A percentile compares a stretch with the other conserved stretches of the same genome.
Conservation (phyloP, 1,140 invertebrate species). For the Macrosteles quadrilineatus region DNA sequence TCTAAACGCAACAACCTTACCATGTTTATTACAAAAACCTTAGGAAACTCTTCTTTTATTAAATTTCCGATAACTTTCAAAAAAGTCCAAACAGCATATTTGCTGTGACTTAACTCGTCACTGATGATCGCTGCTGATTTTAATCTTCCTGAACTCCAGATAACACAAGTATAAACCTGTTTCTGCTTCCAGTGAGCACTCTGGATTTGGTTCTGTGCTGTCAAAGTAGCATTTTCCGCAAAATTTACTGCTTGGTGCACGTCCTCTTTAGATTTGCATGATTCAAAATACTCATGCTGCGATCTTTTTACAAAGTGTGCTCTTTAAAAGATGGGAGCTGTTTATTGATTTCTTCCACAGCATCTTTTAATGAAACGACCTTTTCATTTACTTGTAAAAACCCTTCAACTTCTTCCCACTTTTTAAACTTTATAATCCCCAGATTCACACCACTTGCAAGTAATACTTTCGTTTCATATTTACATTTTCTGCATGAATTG, state of each 20-base stretch:
- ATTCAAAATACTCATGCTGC: not conserved
- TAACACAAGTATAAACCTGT: not conserved
- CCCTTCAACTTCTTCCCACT: slow-evolving; percentile 9
- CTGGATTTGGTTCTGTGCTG: not conserved
- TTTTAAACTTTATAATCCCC: not conserved
- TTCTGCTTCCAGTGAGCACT: not conserved
- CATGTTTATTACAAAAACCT: too few species aligned
- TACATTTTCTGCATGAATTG: not conserved
- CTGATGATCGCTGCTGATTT: slow-evolving; percentile 8
- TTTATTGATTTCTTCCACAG: not conserved
- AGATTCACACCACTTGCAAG: not conserved
- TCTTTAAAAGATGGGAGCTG: not conserved
- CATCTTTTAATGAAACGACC: not conserved
- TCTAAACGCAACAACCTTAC: too few species aligned
- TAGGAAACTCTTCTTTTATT: not conserved
- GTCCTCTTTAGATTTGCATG: not conserved
- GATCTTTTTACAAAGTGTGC: not conserved
- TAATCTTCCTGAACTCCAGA: not conserved
- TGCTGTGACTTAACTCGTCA: not conserved
- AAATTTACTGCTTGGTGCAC: not conserved
- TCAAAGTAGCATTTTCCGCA: slow-evolving; percentile 12
- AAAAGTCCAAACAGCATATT: slow-evolving; percentile 3
- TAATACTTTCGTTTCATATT: not conserved
- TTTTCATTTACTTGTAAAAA: slow-evolving; percentile 1
- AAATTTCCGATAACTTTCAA: slow-evolving; percentile 5